Percentiles rank a stretch among this genome's conserved stretches.
Conservation (phyloP, 2,888 invertebrate species). For the Zhengitettix transpicula region DNA sequence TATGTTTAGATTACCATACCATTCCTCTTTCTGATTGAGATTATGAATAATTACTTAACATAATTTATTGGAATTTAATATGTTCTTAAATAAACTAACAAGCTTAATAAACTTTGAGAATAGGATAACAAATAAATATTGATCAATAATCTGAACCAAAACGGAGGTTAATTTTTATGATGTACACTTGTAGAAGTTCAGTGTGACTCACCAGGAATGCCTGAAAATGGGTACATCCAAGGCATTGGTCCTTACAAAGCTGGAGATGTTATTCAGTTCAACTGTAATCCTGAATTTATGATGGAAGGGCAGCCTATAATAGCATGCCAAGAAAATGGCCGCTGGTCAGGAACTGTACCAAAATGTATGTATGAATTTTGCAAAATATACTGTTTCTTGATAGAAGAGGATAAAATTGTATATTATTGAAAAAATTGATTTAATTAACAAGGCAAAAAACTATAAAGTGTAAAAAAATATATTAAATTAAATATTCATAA, state of each 20-base stretch:
- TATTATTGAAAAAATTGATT: too few relatives aligned
- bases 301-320: conserved; percentile 81
- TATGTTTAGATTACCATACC: too few relatives aligned
- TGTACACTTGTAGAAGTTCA: conserved; percentile 46
- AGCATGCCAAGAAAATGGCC: conserved; percentile 72
- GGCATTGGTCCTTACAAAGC: conserved; percentile 63
- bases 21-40: too few relatives aligned
- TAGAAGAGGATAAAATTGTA: not conserved
- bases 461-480: too few relatives aligned
- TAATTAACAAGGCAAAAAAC: too few relatives aligned
- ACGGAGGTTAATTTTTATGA: not conserved
- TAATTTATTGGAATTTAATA: too few relatives aligned
- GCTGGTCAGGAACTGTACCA: conserved; percentile 72
- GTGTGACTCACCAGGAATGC: conserved; percentile 56
- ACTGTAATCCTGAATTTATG: conserved; percentile 75
- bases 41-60: too few relatives aligned
- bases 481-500: too few relatives aligned
- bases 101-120: too few relatives aligned
- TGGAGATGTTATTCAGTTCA: conserved; percentile 73
- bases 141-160: too few relatives aligned
- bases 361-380: conserved; percentile 42
- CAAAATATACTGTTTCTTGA: not conserved
- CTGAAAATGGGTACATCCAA: conserved; percentile 62
- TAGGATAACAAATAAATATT: too few relatives aligned
- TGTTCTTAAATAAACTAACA: too few relatives aligned